Evolutionary conservation across 2,888 invertebrate species (phyloP), one percentile per base, ranked within the genome.

Genomic region (Drosophila kokeensis): DNA sequence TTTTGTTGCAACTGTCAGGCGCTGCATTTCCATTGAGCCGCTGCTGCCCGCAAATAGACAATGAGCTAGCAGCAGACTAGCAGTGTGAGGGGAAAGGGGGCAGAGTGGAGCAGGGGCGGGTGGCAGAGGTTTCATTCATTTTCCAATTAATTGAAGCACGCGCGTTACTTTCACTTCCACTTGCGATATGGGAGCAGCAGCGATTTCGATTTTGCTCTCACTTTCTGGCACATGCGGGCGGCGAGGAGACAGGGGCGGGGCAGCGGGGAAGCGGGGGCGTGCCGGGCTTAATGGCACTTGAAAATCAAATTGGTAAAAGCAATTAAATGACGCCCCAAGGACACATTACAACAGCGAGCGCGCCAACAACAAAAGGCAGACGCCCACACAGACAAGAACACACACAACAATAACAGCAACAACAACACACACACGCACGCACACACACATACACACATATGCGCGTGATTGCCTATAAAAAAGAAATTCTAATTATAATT

Each of bases 261-360:
- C 18, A 30, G 4, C 24, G 13, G 5, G 52, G 62, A 15, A 53
- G 42, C 13, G 62, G 69, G 72, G 83, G 89, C 83, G 81, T 81
- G 87, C 83, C 87, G 73, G 88, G 90, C 90, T 92, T 91, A 92
- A 91, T 91, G 90, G 91, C 90, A 91, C 91, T 92, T 91, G 87
- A 92, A 91, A 92, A 90, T 85, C 88, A 90, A 92, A 92, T 92
- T 91, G 88, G 90, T 89, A 90, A 89, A 92, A 92, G 91, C 92
- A 92, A 92, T 92, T 92, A 92, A 92, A 93, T 89, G 91, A 93
- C 92, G 93, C 93, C 92, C 92, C 93, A 92, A 92, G 92, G 92
- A 93, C 93, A 92, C 88, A 92, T 92, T 92, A 92, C 91, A 90
- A 68, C 88, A 78, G 67, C 83, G 74, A 57, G 54, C 76, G 64